Base-by-base conservation (phyloP, 1,140 invertebrate species). In the Agrypnia vestita region DNA sequence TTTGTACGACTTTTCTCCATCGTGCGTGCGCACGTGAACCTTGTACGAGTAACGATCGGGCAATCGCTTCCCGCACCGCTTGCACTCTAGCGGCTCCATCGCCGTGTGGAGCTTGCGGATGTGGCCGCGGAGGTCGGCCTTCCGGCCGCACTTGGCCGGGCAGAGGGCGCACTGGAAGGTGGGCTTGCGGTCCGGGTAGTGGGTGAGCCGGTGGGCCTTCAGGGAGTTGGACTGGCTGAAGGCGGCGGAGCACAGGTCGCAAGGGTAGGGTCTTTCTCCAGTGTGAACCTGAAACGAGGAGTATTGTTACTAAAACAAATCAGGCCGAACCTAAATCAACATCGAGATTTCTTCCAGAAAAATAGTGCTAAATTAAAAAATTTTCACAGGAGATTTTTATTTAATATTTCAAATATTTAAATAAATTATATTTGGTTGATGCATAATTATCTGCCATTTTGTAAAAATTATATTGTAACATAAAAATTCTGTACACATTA, bases 151-250 rank as follows among this genome's bases (percentile, higher is more conserved):
- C 0, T 96, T 97, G 0, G 97, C 95, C 15, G 97, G 97, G 88
- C 97, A 98, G 7, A 97, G 89, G 83, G 96, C 94, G 87, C 97
- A 98, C 84, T 97, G 95, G 87, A 96, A 98, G 17, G 97, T 92
- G 6, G 97, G 97, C 85, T 97, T 97, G 84, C 97, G 95, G 8
- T 96, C 93, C 76, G 93, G 94, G 84, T 95, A 96, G 85, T 98
- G 97, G 75, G 97, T 97, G 43, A 97, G 88, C 87, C 94, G 95
- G 86, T 98, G 97, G 17, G 96, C 94, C 86, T 97, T 97, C 19
- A 97, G 88, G 82, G 95, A 97, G 88, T 98, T 98, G 4, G 95
- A 97, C 86, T 98, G 97, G 0, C 96, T 98, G 86, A 98, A 98
- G 80, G 95, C 89, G 0, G 94, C 90, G 83, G 94, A 92, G 87